Percentiles rank a stretch among this genome's conserved stretches.
Evolutionary conservation across 2,797 vertebrate species (phyloP).

Genomic region (Falco concolor): DNA sequence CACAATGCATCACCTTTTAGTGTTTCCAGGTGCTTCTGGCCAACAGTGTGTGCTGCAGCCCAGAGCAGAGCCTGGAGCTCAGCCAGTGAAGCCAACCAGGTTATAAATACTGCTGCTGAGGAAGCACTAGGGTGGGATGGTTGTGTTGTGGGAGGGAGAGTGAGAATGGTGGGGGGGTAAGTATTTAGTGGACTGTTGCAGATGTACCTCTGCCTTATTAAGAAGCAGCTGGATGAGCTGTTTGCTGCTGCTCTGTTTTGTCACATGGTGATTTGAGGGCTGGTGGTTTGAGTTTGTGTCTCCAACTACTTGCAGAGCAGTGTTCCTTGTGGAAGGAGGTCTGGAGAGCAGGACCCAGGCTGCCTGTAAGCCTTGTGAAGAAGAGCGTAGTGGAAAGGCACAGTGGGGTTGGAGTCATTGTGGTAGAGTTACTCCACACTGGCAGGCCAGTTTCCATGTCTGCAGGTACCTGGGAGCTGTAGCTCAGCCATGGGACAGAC

Average conservation of each 20-base stretch:
- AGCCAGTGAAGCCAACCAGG: fast-evolving
- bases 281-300: not conserved
- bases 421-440: fast-evolving
- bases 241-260: not conserved
- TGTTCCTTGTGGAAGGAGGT: not conserved
- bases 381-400: not conserved
- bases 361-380: not conserved
- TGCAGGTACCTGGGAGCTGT: not conserved
- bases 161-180: fast-evolving
- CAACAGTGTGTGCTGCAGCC: not conserved
- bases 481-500: fast-evolving
- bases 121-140: fast-evolving
- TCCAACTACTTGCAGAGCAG: not conserved
- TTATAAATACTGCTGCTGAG: not conserved
- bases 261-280: fast-evolving
- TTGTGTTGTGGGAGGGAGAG: fast-evolving
- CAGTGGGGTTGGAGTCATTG: fast-evolving
- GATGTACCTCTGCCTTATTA: not conserved
- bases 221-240: fast-evolving
- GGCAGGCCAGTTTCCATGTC: fast-evolving
- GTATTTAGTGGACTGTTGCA: not conserved
- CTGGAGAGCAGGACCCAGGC: not conserved
- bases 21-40: not conserved
- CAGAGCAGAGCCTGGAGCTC: not conserved
- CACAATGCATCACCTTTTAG: not conserved